phyloP scores from a whole-genome alignment of 2,797 vertebrate genomes.

The Sardinella longiceps region DNA sequence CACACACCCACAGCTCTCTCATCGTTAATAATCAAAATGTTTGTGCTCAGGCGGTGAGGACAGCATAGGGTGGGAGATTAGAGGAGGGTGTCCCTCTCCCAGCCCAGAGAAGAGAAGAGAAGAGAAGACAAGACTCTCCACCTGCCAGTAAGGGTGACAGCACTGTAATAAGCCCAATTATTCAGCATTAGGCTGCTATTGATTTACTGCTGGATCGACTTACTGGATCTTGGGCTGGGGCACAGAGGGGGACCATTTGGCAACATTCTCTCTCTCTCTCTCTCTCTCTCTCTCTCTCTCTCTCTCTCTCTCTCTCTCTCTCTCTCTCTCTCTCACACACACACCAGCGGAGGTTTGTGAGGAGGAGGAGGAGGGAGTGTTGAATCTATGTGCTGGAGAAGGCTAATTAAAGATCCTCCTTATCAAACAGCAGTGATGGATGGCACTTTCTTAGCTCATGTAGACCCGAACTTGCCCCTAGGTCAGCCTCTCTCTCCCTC shows the following conservation, averaged over 20 bases:
- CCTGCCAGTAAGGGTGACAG: conserved; percentile 67
- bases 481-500: conserved; percentile 6
- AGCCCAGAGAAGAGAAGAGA: conserved; percentile 32
- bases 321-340: conserved; percentile 28
- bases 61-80: conserved; percentile 43
- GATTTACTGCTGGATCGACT: conserved; percentile 82
- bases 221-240: conserved; percentile 64
- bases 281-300: conserved; percentile 29
- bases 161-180: conserved; percentile 82
- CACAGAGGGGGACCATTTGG: conserved; percentile 24
- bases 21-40: conserved; percentile 9
- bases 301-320: conserved; percentile 27
- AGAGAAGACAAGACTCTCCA: too few species aligned
- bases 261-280: conserved; percentile 24
- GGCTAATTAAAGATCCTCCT: conserved; percentile 75
- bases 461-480: conserved; percentile 39
- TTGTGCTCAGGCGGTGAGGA: background rate
- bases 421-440: conserved; percentile 72
- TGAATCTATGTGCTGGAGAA: conserved; percentile 57
- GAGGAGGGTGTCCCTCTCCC: conserved; percentile 50
- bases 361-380: conserved; percentile 54
- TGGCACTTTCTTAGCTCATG: conserved; percentile 64
- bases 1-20: background rate
- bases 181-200: conserved; percentile 80
- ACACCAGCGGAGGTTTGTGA: conserved; percentile 27